These are phyloP conservation scores for Catocala sponsa DNA, from an alignment of 2,888 invertebrate genomes.

Conservation along the genomic window DNA sequence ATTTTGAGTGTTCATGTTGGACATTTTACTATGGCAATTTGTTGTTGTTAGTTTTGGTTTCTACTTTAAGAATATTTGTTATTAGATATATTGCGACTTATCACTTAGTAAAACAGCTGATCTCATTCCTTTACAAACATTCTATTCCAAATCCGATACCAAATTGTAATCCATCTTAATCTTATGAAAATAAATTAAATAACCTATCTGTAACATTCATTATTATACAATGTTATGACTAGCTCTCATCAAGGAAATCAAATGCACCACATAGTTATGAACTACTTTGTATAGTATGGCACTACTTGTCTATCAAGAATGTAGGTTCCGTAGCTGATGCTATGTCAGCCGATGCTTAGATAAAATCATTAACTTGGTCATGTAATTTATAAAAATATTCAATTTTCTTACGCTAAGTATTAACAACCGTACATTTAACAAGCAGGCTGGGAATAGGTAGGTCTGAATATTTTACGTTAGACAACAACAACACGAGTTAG, in stretches of 20 bases:
- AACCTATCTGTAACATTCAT: constrained; percentile 57
- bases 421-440: constrained; percentile 63
- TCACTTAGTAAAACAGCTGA: neutral
- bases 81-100: neutral
- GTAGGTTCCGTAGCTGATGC: constrained; percentile 38
- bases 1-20: too few species aligned
- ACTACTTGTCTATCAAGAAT: constrained; percentile 56
- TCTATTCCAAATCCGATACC: constrained; percentile 16
- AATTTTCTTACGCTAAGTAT: constrained; percentile 68
- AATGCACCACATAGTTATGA: constrained; percentile 75
- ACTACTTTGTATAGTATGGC: constrained; percentile 68
- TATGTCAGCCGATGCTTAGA: constrained; percentile 50
- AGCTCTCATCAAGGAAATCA: constrained; percentile 75
- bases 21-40: too few species aligned
- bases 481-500: constrained; percentile 3
- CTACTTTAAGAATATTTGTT: too few species aligned
- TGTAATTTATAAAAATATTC: constrained; percentile 79
- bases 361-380: constrained; percentile 76
- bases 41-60: too few species aligned
- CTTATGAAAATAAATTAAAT: constrained; percentile 62
- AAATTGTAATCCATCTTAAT: constrained; percentile 32
- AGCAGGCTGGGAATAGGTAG: constrained; percentile 46
- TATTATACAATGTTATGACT: constrained; percentile 74
- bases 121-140: constrained; percentile 2
- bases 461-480: constrained; percentile 17